Percentiles rank a stretch among this genome's conserved stretches.
Conservation (phyloP, 2,797 vertebrate genomes). For the Girardinus metallicus region DNA sequence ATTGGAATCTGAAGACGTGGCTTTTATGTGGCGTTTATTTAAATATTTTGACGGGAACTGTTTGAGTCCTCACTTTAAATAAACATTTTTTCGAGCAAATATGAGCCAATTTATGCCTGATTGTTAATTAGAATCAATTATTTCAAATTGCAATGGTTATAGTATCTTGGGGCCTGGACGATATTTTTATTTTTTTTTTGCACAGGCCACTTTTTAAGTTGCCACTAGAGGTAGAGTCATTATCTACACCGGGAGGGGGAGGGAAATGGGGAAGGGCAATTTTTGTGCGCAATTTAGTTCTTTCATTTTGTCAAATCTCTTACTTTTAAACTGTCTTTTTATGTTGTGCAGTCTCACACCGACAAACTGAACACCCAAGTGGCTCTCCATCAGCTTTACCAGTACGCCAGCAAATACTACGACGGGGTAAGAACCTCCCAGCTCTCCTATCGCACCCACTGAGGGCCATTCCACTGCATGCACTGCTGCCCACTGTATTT, state of each 20-base stretch:
- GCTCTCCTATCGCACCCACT: constrained; percentile 62
- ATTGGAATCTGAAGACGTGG: not conserved
- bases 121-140: not conserved
- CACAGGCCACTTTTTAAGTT: not conserved
- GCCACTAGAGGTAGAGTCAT: not conserved
- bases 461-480: constrained; percentile 69
- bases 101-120: not conserved
- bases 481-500: constrained; percentile 73
- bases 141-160: not conserved
- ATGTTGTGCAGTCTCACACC: constrained; percentile 83
- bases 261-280: constrained; percentile 12
- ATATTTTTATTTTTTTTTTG: not conserved
- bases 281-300: constrained; percentile 13
- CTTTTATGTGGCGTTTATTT: not conserved
- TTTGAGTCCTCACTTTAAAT: not conserved
- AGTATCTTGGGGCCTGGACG: not conserved
- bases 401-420: constrained; percentile 98
- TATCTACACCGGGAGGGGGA: constrained; percentile 8
- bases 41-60: not conserved
- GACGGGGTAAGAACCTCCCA: constrained; percentile 88
- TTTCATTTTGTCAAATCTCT: constrained; percentile 30
- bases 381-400: constrained; percentile 97
- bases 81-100: not conserved
- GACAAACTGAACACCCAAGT: constrained; percentile 96
- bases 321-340: constrained; percentile 50